phyloP scores from a whole-genome alignment of 2,797 vertebrate genomes.

The Sebastiscus tertius region DNA sequence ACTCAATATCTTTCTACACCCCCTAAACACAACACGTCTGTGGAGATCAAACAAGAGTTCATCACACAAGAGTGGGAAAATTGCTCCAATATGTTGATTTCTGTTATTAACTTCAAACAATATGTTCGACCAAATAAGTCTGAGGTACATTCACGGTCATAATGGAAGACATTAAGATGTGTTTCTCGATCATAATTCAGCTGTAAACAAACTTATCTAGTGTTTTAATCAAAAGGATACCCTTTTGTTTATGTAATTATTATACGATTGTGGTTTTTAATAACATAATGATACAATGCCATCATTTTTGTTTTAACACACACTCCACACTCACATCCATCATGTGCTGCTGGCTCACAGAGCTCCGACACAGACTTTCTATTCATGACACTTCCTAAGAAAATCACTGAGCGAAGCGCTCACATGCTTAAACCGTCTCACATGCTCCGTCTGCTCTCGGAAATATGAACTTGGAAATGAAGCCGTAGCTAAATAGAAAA shows the following conservation, averaged over 20 bases:
- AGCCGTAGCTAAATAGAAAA: background rate
- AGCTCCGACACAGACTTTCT: constrained; percentile 15
- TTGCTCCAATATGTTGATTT: background rate
- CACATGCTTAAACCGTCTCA: constrained; percentile 22
- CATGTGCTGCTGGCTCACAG: constrained; percentile 8
- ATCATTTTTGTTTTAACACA: background rate
- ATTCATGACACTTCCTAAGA: constrained; percentile 10
- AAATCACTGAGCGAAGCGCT: constrained; percentile 17
- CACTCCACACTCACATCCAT: background rate
- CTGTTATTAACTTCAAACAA: background rate
- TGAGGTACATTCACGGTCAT: constrained; percentile 60
- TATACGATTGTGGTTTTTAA: constrained; percentile 13
- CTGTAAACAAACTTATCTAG: constrained; percentile 3
- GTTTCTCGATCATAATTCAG: constrained; percentile 3
- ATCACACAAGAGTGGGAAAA: constrained; percentile 23
- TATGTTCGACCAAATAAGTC: background rate
- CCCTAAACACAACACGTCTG: no score
- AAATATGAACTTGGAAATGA: background rate
- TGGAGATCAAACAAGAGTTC: constrained; percentile 17
- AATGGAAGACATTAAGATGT: constrained; percentile 29
- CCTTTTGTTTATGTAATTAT: background rate
- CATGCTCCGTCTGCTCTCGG: constrained; percentile 17
- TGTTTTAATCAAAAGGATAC: constrained; percentile 7
- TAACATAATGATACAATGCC: constrained; percentile 1
- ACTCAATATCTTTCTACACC: no score